Evolutionary conservation across 2,888 invertebrate species (phyloP), one percentile per base, ranked within the genome.

Genomic region (Drosophila eohydei): DNA sequence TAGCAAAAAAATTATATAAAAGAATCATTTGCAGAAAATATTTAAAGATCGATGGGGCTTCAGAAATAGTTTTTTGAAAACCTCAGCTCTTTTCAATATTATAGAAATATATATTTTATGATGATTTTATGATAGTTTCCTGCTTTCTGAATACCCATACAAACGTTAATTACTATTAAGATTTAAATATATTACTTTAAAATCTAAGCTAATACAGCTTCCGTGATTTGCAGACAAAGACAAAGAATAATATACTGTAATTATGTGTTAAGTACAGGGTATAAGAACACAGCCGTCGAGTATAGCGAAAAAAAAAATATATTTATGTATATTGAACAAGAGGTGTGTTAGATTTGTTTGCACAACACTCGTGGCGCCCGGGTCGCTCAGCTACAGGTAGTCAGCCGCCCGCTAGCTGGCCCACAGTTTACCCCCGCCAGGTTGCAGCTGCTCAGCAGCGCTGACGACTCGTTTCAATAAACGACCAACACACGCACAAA

Each of bases 391-490:
- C 75, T 71, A 87, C 87, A 83, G 83, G 83, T 87, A 86, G 84
- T 59, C 64, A 61, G 21, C 71, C 51, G 60, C 51, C 28, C 61
- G 41, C 69, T 48, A 50, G 44, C 26, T 65, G 32, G 48, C 32
- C 51, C 14, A 36, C 56, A 65, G 44, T 63, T 73, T 16, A 32
- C 48, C 66, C 38, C 74, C 74, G 62, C 63, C 63, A 74, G 59
- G 55, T 67, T 78, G 77, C 77, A 78, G 74, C 77, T 78, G 77
- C 74, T 74, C 57, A 28, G n/a, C 55, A 44, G 48, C 72, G n/a
- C 38, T 61, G 65, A 46, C 66, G 62, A 85, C 81, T 85, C 79
- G 89, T 87, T 89, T 90, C 90, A 90, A 91, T 90, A 91, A 68
- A 89, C 81, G 89, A 87, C 81, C 87, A 85, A 78, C 68, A 70